These are phyloP conservation scores for Acanthaster planci DNA, from an alignment of 35 echinoderm and acorn worm species.

Conservation along the genomic window DNA sequence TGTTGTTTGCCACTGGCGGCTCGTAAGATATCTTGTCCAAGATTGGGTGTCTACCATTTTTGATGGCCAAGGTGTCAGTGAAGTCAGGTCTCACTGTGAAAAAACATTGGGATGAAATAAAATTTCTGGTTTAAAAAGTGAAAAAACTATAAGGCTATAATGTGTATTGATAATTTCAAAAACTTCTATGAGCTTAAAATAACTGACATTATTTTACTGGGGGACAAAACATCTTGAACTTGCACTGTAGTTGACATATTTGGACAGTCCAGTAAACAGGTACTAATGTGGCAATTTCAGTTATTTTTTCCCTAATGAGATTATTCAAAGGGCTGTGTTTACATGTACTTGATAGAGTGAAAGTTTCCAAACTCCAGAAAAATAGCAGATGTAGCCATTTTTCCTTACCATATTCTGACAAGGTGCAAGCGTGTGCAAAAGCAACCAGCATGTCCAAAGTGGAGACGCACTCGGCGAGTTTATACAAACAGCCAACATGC, in stretches of 20 bases:
- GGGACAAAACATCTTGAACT: too few relatives aligned
- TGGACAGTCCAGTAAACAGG: too few relatives aligned
- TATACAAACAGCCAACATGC: constrained; percentile 94
- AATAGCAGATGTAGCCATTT: not conserved
- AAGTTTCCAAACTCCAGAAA: not conserved
- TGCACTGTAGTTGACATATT: too few relatives aligned
- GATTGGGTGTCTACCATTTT: constrained; percentile 92
- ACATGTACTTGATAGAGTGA: not conserved
- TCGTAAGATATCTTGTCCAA: constrained; percentile 86
- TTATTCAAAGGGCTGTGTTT: not conserved
- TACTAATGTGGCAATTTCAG: too few relatives aligned
- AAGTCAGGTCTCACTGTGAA: constrained; percentile 90
- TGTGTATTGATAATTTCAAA: not conserved
- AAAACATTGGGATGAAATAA: not conserved
- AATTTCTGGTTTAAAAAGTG: too few relatives aligned
- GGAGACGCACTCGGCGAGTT: constrained; percentile 88
- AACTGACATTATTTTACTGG: not conserved
- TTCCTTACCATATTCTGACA: constrained; percentile 89
- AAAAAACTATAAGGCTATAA: not conserved
- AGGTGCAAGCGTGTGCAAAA: constrained; percentile 91
- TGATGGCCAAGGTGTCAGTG: constrained; percentile 93
- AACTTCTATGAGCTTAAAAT: not conserved
- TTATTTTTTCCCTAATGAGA: not conserved
- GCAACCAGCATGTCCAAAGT: constrained; percentile 91
- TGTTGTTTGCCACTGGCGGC: constrained; percentile 76